Percentiles rank a stretch among this genome's conserved stretches.
Evolutionary conservation across 1,140 invertebrate genomes (phyloP).

Genomic region (Agrypnia vestita): DNA sequence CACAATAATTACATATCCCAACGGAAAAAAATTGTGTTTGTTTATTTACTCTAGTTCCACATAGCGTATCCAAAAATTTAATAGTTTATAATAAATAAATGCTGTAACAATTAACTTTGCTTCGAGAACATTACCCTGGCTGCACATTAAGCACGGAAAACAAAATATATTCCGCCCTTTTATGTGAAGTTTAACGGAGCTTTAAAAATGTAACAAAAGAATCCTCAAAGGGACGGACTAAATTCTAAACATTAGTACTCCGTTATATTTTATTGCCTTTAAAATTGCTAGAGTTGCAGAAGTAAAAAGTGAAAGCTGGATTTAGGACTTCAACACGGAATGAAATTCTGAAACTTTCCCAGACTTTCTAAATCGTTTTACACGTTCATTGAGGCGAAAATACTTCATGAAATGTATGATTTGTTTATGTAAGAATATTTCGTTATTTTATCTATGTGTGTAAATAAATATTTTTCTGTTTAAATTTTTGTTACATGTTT

Average conservation of each 20-base stretch:
- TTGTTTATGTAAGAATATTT: too few relatives aligned
- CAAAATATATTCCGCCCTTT: slow-evolving; percentile 53
- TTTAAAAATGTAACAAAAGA: slow-evolving; percentile 51
- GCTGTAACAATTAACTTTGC: slow-evolving; percentile 2
- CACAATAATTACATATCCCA: too few relatives aligned
- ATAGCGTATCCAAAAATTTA: too few relatives aligned
- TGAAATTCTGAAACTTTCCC: slow-evolving; percentile 1
- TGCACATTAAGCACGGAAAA: slow-evolving; percentile 19
- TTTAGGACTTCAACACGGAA: slow-evolving; percentile 11
- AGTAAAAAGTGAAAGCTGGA: slow-evolving; percentile 11
- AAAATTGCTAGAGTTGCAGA: slow-evolving; percentile 44
- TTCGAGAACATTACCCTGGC: background rate
- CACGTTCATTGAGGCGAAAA: too few relatives aligned
- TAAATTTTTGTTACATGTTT: too few relatives aligned
- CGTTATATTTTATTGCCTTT: slow-evolving; percentile 58
- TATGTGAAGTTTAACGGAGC: slow-evolving; percentile 49
- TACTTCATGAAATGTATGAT: too few relatives aligned
- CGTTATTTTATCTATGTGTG: too few relatives aligned
- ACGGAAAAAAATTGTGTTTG: too few relatives aligned
- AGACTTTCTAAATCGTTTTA: too few relatives aligned
- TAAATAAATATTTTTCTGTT: too few relatives aligned
- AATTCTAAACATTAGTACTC: slow-evolving; percentile 18
- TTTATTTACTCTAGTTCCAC: too few relatives aligned
- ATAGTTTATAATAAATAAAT: background rate
- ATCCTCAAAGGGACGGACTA: slow-evolving; percentile 32